phyloP scores from a whole-genome alignment of 2,113 vertebrate genomes.

The Numida meleagris region DNA sequence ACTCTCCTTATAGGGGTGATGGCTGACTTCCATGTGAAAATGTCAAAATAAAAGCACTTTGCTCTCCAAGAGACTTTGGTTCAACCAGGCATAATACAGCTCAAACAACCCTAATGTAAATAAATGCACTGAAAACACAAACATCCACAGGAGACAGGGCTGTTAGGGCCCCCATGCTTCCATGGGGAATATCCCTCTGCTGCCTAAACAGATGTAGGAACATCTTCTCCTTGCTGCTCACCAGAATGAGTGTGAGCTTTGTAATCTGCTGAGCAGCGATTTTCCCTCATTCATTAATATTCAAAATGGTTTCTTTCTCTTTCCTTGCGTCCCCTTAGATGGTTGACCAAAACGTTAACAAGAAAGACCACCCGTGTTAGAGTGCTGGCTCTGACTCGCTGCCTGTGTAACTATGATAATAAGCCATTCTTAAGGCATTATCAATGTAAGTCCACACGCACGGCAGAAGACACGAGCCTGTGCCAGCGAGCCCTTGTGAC shows the following conservation, averaged over 20 bases:
- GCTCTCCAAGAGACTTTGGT: conserved; percentile 50
- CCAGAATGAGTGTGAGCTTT: rapidly evolving
- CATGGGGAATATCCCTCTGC: not conserved
- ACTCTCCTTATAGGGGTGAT: conserved; percentile 48
- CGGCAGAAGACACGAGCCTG: not conserved
- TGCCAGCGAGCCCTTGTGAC: not conserved
- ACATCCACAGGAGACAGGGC: not conserved
- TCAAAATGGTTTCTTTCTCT: conserved; percentile 43
- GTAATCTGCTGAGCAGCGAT: not conserved
- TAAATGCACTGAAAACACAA: conserved; percentile 27
- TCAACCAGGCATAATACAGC: conserved; percentile 55
- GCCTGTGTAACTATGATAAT: conserved; percentile 28
- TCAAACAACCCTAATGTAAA: conserved; percentile 54
- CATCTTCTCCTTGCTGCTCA: not conserved
- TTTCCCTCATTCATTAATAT: conserved; percentile 4
- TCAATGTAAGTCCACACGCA: not conserved
- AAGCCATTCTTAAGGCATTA: not conserved
- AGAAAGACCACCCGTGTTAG: not conserved
- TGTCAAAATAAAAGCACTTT: conserved; percentile 65
- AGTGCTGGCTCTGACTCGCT: not conserved
- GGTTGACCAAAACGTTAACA: conserved; percentile 11
- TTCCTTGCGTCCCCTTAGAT: not conserved
- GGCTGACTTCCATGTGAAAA: conserved; percentile 63
- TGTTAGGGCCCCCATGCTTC: not conserved
- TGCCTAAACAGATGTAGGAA: not conserved